Base-by-base conservation (phyloP, 2,797 vertebrate genomes). In the Siniperca undulata region DNA sequence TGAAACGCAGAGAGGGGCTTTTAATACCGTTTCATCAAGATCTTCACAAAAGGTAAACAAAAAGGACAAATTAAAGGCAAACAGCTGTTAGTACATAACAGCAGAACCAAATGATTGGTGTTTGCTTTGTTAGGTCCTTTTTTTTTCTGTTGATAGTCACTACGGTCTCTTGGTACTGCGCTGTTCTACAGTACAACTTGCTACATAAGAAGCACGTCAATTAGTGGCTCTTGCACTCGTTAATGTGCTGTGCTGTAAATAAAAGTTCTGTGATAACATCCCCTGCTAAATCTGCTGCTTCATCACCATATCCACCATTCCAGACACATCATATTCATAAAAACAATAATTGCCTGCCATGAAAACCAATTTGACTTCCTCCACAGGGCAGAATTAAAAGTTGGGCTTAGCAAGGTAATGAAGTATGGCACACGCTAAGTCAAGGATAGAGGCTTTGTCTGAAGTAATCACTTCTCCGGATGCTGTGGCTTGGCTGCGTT, bases 401-500 rank as follows among this genome's bases (percentile, higher is more conserved):
- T 90, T 89, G 73, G 81, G 89, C 88, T 93, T 91, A 89, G 89
- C 73, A 89, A 87, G 88, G 89, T 94, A 93, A 93, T 92, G 86
- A 92, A 92, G 89, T 89, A 86, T 66, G 77, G 81, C 81, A 83
- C 56, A 84, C 66, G 79, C 88, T 74, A 83, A 90, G 89, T 91
- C 86, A 90, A 92, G 89, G 83, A 91, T 77, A 73, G 82, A 88
- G 88, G 87, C 89, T 92, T 93, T 93, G 94, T 95, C 88, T 91
- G 88, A 90, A 87, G 84, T 90, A 94, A 93, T 94, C 94, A 88
- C 78, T 87, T 86, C 88, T 88, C 86, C 62, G 77, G 87, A 91
- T 88, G 82, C 82, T 68, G 74, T 61, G 85, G 86, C 89, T 92
- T 80, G 84, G 87, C 89, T 82, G 86, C 62, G 52, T 88, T 90